Evolutionary conservation across 92 coral and sea anemone genomes (phyloP).

Genomic region (Porites divaricata): DNA sequence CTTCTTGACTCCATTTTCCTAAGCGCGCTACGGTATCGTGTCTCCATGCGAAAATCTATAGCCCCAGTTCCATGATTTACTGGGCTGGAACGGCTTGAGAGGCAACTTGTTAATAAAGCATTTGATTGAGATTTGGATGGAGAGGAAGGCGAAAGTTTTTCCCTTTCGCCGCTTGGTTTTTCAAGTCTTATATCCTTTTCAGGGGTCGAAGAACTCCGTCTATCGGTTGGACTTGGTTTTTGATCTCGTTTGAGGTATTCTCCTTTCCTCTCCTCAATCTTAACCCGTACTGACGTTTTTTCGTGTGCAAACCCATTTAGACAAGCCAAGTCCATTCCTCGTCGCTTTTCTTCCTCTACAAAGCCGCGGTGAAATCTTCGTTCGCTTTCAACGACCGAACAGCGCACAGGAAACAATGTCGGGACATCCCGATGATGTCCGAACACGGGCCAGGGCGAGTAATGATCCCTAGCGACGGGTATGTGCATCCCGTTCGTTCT

Average conservation of each 20-base stretch:
- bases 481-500: slow-evolving; percentile 47
- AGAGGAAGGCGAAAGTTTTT: slow-evolving; percentile 24
- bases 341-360: slow-evolving; percentile 24
- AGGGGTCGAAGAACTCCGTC: background rate
- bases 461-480: slow-evolving; percentile 57
- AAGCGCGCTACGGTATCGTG: slow-evolving; percentile 48
- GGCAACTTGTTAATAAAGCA: slow-evolving; percentile 7
- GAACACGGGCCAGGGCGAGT: slow-evolving; percentile 44
- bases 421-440: slow-evolving; percentile 75
- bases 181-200: slow-evolving; percentile 21
- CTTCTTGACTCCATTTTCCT: slow-evolving; percentile 33
- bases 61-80: slow-evolving; percentile 13
- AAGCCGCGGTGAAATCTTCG: slow-evolving; percentile 33
- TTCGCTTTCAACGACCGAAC: slow-evolving; percentile 62
- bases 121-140: slow-evolving; percentile 4
- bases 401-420: slow-evolving; percentile 76
- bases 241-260: slow-evolving; percentile 13
- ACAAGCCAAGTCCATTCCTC: slow-evolving; percentile 22
- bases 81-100: slow-evolving; percentile 35
- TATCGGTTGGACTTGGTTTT: slow-evolving; percentile 16
- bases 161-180: slow-evolving; percentile 3
- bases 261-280: slow-evolving; percentile 24
- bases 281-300: slow-evolving; percentile 22
- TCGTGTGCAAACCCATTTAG: slow-evolving; percentile 30
- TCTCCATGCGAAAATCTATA: slow-evolving; percentile 43